A percentile compares a stretch with the other conserved stretches of the same genome.
Evolutionary conservation across 2,888 invertebrate genomes (phyloP).

Genomic region (Sesia bembeciformis): DNA sequence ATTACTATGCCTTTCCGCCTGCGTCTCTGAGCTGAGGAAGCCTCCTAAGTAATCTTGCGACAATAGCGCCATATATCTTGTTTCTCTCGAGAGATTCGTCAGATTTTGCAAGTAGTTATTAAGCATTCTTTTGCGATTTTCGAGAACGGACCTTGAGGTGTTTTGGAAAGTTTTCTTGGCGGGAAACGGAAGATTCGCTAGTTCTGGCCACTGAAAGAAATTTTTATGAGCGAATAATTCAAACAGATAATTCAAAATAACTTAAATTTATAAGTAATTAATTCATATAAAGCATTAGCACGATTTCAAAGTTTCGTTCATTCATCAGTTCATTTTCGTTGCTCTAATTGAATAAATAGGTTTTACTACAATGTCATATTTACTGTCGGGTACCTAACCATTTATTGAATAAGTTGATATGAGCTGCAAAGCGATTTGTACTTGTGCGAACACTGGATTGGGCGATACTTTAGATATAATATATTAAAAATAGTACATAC

Average conservation of each 20-base stretch:
- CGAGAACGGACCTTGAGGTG: constrained; percentile 87
- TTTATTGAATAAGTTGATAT: no score
- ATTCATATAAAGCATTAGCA: no score
- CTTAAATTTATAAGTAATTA: not conserved
- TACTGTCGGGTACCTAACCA: no score
- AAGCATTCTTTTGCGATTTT: constrained; percentile 86
- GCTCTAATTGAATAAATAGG: no score
- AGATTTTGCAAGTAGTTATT: constrained; percentile 87
- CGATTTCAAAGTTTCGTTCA: no score
- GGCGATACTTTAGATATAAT: no score
- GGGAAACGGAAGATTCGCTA: constrained; percentile 87
- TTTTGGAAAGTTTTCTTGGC: constrained; percentile 96
- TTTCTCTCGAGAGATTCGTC: constrained; percentile 43
- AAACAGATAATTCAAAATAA: not conserved
- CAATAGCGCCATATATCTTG: constrained; percentile 50
- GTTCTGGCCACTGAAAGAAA: constrained; percentile 80
- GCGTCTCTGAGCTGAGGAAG: constrained; percentile 60
- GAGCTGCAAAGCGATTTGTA: no score
- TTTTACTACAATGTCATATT: no score
- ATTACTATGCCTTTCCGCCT: constrained; percentile 56
- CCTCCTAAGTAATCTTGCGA: constrained; percentile 59
- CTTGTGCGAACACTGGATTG: no score
- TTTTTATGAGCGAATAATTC: not conserved
- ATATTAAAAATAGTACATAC: constrained; percentile 25
- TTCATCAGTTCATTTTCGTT: no score